Evolutionary conservation across 2,797 vertebrate genomes (phyloP).

Genomic region (Chaetodon trifasciatus): DNA sequence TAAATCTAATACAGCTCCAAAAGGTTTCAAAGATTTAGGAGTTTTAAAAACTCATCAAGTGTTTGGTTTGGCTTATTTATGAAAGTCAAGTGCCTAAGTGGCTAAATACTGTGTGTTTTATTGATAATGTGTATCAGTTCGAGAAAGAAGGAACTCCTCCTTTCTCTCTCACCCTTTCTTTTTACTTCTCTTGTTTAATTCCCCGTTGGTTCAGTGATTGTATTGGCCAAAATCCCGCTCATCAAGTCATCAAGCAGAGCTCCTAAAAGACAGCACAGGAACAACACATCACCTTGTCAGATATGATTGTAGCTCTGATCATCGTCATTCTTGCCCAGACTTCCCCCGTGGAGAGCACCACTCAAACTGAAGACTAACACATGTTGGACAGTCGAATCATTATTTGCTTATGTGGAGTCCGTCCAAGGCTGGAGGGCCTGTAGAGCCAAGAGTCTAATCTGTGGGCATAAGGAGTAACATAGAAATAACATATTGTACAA

Average conservation of each 20-base stretch:
- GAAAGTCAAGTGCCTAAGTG: constrained; percentile 68
- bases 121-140: constrained; percentile 49
- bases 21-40: constrained; percentile 73
- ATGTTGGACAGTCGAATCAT: constrained; percentile 79
- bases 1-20: constrained; percentile 75
- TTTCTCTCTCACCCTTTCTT: constrained; percentile 19
- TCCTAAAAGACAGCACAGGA: constrained; percentile 73
- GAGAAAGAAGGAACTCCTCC: constrained; percentile 21
- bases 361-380: constrained; percentile 84
- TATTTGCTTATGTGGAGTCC: constrained; percentile 78
- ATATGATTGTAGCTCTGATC: constrained; percentile 80
- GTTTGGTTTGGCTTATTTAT: constrained; percentile 73
- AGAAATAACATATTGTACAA: constrained; percentile 82
- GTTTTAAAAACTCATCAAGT: constrained; percentile 73
- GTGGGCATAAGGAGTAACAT: constrained; percentile 79
- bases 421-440: constrained; percentile 75
- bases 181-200: constrained; percentile 48
- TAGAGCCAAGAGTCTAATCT: constrained; percentile 80
- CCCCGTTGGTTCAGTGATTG: constrained; percentile 52
- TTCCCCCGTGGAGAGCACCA: constrained; percentile 76
- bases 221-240: constrained; percentile 65
- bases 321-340: constrained; percentile 74
- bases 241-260: constrained; percentile 69
- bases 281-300: constrained; percentile 83
- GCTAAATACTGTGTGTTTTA: constrained; percentile 59